These are phyloP conservation scores for Chaetodon trifascialis DNA, from an alignment of 2,113 vertebrate genomes.

Conservation along the genomic window DNA sequence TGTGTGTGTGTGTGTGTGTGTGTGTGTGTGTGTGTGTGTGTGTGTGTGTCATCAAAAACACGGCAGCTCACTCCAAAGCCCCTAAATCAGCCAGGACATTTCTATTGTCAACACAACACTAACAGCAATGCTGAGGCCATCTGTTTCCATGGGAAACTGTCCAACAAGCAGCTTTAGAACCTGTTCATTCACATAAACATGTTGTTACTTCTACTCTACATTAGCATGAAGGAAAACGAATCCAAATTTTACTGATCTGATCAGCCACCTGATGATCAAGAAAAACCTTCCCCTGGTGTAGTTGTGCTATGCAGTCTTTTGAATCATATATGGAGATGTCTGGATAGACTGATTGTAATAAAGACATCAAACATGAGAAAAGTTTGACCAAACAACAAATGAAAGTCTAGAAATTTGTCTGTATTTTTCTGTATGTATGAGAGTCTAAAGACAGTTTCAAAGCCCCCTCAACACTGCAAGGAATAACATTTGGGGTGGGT, in stretches of 20 bases:
- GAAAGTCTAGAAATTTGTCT: neutral
- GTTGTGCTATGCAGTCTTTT: neutral
- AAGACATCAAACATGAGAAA: no score
- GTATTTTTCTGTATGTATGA: neutral
- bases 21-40: conserved; percentile 14
- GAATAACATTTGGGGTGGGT: neutral
- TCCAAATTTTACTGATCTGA: neutral
- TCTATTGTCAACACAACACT: conserved; percentile 67
- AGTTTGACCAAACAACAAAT: no score
- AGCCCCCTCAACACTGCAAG: neutral
- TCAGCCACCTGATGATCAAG: neutral
- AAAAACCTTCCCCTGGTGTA: conserved; percentile 2
- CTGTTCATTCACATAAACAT: conserved; percentile 64
- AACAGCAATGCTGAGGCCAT: conserved; percentile 69
- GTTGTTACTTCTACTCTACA: conserved; percentile 36
- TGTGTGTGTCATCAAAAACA: conserved; percentile 67
- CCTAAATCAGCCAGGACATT: conserved; percentile 58
- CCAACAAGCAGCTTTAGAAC: conserved; percentile 69
- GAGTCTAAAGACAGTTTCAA: neutral
- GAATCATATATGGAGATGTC: neutral
- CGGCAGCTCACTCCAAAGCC: conserved; percentile 37
- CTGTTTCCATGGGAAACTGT: conserved; percentile 69
- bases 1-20: conserved; percentile 40
- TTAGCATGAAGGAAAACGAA: neutral
- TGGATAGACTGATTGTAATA: neutral